Evolutionary conservation across 2,888 invertebrate species (phyloP), one percentile per base, ranked within the genome.

Genomic region (Drosophila parthenogenetica): DNA sequence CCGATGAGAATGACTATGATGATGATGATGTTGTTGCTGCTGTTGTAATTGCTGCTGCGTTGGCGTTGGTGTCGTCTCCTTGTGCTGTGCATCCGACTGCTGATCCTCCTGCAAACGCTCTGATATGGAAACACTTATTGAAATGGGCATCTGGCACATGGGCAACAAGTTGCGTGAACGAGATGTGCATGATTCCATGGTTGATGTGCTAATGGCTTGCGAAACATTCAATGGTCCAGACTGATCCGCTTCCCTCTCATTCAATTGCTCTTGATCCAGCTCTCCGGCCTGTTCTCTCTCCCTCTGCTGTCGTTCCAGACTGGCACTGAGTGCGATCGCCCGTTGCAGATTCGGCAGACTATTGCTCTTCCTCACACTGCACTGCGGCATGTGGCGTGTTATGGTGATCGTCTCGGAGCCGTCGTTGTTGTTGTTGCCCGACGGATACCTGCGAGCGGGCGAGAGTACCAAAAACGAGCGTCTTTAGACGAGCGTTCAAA

Each of bases 301-400:
- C 5, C 50, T 8, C 14, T 25, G 14, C n/a, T 40, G 39, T 17
- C 55, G 40, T 5, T 55, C 49, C 73, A 73, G 19, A 60, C 66
- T 69, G 42, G 58, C 72, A 35, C 68, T 60, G 53, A 73, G 35
- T 22, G 59, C 19, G 2, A 63, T 48, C 16, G 68, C 77, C 51
- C 73, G 66, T 46, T 94, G 93, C 68, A 96, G 93, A 92, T 97
- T 96, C 73, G 97, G 97, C 93, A 96, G 94, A 92, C 96, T 97
- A 92, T 94, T 95, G 92, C 96, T 96, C 93, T 96, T 96, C 67
- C 93, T 94, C 77, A 93, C 94, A 81, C 93, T 94, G 93, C 93
- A 94, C 91, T 90, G 94, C 90, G 86, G 89, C 58, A 92, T 89
- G 73, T 94, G 94, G 79, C 94, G 93, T 81, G 92, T 93, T 87